These are phyloP conservation scores for Agelastica alni DNA, from an alignment of 2,888 invertebrate genomes.

Conservation along the genomic window DNA sequence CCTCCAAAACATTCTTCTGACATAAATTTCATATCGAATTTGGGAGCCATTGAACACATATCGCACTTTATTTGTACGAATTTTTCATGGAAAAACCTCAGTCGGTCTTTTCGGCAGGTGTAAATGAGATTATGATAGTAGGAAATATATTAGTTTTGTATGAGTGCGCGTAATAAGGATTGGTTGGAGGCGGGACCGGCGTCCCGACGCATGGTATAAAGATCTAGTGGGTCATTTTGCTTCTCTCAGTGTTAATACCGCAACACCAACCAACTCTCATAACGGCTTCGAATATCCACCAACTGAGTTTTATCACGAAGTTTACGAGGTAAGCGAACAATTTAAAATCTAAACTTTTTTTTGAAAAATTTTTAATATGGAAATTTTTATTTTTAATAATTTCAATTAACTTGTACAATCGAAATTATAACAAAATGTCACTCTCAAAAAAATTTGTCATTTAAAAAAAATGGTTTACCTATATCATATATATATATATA, in stretches of 20 bases:
- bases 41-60: no score
- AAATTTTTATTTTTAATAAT: no score
- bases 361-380: no score
- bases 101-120: constrained; percentile 3
- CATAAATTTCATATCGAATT: no score
- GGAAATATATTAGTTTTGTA: constrained; percentile 11
- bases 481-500: no score
- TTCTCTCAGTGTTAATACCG: constrained; percentile 39
- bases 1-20: no score
- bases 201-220: constrained; percentile 42
- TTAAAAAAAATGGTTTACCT: no score
- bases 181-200: constrained; percentile 36
- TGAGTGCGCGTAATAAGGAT: constrained; percentile 8
- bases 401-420: no score
- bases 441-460: no score
- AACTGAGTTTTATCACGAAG: background rate
- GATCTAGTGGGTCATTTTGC: constrained; percentile 36
- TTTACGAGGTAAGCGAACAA: background rate
- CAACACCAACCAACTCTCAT: constrained; percentile 11
- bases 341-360: background rate
- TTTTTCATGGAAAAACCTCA: background rate
- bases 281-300: background rate
- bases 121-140: constrained; percentile 10
- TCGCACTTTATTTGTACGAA: no score
- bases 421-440: no score